Evolutionary conservation across 2,888 invertebrate species (phyloP).

Genomic region (Morpho achilles): DNA sequence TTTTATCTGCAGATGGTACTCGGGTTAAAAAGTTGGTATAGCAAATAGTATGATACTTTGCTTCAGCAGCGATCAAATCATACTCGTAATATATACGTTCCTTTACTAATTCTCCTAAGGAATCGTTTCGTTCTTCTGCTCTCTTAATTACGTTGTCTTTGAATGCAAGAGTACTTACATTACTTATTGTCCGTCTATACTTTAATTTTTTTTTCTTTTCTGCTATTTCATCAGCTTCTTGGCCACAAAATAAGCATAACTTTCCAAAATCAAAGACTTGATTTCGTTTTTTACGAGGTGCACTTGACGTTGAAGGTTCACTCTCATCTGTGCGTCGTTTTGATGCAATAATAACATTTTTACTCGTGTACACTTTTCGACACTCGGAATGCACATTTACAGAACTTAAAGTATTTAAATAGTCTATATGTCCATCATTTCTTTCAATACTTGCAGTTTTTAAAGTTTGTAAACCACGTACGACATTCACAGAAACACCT

Average conservation of each 20-base stretch:
- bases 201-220: slow-evolving; percentile 42
- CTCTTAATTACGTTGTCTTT: slow-evolving; percentile 42
- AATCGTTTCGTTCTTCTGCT: slow-evolving; percentile 42
- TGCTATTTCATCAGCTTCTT: slow-evolving; percentile 39
- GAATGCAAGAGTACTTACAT: slow-evolving; percentile 41
- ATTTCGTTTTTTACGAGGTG: slow-evolving; percentile 34
- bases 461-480: slow-evolving; percentile 35
- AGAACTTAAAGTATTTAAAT: slow-evolving; percentile 33
- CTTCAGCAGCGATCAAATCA: slow-evolving; percentile 40
- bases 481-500: slow-evolving; percentile 33
- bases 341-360: slow-evolving; percentile 32
- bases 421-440: slow-evolving; percentile 32
- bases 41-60: slow-evolving; percentile 46
- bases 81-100: slow-evolving; percentile 35
- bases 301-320: slow-evolving; percentile 30
- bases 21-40: slow-evolving; percentile 39
- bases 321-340: slow-evolving; percentile 32
- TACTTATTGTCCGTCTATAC: too few species aligned
- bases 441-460: slow-evolving; percentile 35
- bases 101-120: slow-evolving; percentile 39
- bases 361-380: slow-evolving; percentile 34
- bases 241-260: slow-evolving; percentile 44
- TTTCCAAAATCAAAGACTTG: slow-evolving; percentile 37
- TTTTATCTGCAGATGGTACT: slow-evolving; percentile 38
- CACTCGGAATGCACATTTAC: slow-evolving; percentile 34